phyloP scores from a whole-genome alignment of 2,113 vertebrate species.

The Probosciger aterrimus region DNA sequence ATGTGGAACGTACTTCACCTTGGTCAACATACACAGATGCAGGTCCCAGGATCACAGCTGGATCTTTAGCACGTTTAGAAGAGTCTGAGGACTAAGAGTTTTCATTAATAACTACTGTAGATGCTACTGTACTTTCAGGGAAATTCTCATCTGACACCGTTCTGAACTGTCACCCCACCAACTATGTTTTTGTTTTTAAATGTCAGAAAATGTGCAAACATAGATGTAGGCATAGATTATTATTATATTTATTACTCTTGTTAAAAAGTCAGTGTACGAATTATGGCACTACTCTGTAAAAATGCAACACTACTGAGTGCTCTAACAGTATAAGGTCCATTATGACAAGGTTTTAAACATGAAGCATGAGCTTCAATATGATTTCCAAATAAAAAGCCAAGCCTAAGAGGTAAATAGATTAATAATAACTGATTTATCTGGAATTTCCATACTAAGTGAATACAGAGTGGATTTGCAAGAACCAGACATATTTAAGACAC shows the following conservation, averaged over 20 bases:
- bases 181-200: background rate
- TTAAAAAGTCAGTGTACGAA: slow-evolving; percentile 54
- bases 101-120: background rate
- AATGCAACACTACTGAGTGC: slow-evolving; percentile 21
- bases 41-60: background rate
- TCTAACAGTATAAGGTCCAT: slow-evolving; percentile 10
- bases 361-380: background rate
- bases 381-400: background rate
- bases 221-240: background rate
- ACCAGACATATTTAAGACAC: background rate
- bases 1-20: background rate
- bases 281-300: slow-evolving; percentile 28
- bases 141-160: background rate
- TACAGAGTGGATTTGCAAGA: background rate
- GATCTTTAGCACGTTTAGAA: background rate
- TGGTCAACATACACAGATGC: background rate
- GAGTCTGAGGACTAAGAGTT: background rate
- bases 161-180: background rate
- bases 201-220: background rate
- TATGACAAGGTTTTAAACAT: background rate
- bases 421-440: background rate
- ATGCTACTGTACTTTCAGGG: background rate
- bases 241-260: slow-evolving; percentile 65
- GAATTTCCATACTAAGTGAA: background rate
- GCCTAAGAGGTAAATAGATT: background rate